Evolutionary conservation across 2,797 vertebrate species (phyloP).

Genomic region (Argyrosomus regius): DNA sequence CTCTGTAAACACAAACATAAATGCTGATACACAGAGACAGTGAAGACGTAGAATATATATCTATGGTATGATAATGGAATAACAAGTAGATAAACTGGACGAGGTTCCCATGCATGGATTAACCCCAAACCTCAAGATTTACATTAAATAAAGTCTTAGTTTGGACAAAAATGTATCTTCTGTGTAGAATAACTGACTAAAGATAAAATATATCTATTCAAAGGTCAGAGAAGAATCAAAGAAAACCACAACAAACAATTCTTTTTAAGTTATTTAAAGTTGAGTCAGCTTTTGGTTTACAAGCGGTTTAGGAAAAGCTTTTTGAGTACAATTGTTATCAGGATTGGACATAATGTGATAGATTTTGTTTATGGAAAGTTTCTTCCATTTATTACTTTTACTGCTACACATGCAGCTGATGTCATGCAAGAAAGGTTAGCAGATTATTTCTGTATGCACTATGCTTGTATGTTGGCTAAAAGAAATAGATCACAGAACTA

Average conservation of each 20-base stretch:
- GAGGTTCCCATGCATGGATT: conserved; percentile 25
- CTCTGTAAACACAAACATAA: conserved; percentile 40
- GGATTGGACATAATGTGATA: neutral
- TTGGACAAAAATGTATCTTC: conserved; percentile 17
- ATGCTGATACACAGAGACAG: conserved; percentile 38
- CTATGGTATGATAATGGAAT: conserved; percentile 31
- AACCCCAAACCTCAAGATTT: conserved; percentile 33
- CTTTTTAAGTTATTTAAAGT: neutral
- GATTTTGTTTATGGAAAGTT: neutral
- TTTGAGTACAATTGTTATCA: neutral
- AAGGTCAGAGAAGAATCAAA: neutral
- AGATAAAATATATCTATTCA: neutral
- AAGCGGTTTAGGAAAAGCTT: neutral
- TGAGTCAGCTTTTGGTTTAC: neutral
- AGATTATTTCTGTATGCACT: neutral
- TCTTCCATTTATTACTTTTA: neutral
- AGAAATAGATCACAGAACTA: neutral
- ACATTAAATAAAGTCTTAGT: conserved; percentile 23
- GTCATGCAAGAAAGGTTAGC: neutral
- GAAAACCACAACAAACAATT: neutral
- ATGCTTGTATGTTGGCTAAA: neutral
- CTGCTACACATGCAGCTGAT: neutral
- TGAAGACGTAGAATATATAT: conserved; percentile 32
- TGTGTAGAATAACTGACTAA: neutral
- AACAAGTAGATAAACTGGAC: conserved; percentile 18